Evolutionary conservation across 2,888 invertebrate species (phyloP).

Genomic region (Leptopilina drosophilae): DNA sequence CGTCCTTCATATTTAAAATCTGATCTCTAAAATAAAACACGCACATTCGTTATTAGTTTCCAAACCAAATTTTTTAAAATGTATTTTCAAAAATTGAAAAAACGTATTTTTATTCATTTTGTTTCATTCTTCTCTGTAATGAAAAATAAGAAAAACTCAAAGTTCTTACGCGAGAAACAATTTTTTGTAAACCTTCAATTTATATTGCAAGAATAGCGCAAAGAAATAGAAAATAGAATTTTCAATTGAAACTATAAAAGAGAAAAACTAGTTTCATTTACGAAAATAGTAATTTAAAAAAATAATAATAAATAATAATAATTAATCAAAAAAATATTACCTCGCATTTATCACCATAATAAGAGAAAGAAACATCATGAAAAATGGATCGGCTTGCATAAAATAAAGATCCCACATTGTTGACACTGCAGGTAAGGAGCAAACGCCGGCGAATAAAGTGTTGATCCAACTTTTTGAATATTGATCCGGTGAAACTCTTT

Average conservation of each 20-base stretch:
- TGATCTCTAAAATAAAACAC: slow-evolving; percentile 81
- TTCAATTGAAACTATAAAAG: too few relatives aligned
- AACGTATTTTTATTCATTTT: too few relatives aligned
- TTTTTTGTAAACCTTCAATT: too few relatives aligned
- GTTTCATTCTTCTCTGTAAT: too few relatives aligned
- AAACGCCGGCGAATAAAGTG: slow-evolving; percentile 92
- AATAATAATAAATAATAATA: too few relatives aligned
- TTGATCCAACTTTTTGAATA: slow-evolving; percentile 94
- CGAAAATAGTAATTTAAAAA: neutral
- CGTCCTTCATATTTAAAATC: slow-evolving; percentile 86
- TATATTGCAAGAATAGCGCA: too few relatives aligned
- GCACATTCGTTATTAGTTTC: neutral
- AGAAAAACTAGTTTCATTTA: too few relatives aligned
- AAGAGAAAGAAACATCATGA: slow-evolving; percentile 95
- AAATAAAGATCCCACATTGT: slow-evolving; percentile 99
- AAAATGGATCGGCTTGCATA: slow-evolving; percentile 96
- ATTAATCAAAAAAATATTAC: slow-evolving; percentile 70
- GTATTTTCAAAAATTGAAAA: too few relatives aligned
- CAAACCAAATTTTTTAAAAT: neutral
- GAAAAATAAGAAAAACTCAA: too few relatives aligned
- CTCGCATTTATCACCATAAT: slow-evolving; percentile 97
- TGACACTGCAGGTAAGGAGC: slow-evolving; percentile 90
- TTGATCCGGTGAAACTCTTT: slow-evolving; percentile 93
- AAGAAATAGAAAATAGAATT: too few relatives aligned
- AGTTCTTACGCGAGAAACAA: too few relatives aligned